Evolutionary conservation across 1,140 invertebrate species (phyloP).

Genomic region (Chymomyza costata): DNA sequence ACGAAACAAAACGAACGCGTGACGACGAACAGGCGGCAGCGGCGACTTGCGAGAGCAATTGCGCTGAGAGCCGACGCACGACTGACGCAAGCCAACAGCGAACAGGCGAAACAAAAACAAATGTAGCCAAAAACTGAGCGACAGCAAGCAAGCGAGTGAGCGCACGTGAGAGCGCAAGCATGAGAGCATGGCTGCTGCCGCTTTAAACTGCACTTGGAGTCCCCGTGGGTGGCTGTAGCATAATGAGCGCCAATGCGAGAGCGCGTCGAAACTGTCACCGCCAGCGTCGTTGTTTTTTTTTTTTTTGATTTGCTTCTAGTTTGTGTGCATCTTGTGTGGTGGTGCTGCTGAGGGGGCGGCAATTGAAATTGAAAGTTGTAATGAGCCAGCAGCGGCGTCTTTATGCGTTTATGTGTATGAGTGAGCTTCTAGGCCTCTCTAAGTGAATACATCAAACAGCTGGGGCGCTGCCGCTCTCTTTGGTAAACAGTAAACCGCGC

Average conservation of each 20-base stretch:
- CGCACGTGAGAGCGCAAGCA: conserved; percentile 14
- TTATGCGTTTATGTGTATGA: conserved; percentile 6
- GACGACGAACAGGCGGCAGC: too few species aligned
- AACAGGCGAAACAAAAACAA: not conserved
- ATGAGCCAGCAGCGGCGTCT: conserved; percentile 20
- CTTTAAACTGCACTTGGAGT: conserved; percentile 11
- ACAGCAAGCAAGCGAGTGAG: conserved; percentile 17
- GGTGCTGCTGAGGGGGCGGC: too few species aligned
- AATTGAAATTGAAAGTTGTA: conserved; percentile 71
- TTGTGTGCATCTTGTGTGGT: too few species aligned
- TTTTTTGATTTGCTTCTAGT: too few species aligned
- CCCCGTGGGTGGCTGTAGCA: conserved; percentile 24
- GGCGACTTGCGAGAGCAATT: too few species aligned
- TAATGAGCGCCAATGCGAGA: conserved; percentile 28
- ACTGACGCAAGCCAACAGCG: too few species aligned
- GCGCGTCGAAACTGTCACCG: too few species aligned
- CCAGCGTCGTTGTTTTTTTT: too few species aligned
- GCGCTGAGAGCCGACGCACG: too few species aligned
- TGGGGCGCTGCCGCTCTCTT: conserved; percentile 31
- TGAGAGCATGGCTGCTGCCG: conserved; percentile 28
- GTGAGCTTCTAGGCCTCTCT: conserved; percentile 29
- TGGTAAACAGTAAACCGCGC: too few species aligned
- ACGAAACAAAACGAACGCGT: conserved; percentile 19
- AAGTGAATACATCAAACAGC: conserved; percentile 64
- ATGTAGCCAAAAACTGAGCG: too few species aligned